These are phyloP conservation scores for Myrmecophaga tridactyla DNA, from an alignment of 2,113 vertebrate genomes.

Conservation along the genomic window DNA sequence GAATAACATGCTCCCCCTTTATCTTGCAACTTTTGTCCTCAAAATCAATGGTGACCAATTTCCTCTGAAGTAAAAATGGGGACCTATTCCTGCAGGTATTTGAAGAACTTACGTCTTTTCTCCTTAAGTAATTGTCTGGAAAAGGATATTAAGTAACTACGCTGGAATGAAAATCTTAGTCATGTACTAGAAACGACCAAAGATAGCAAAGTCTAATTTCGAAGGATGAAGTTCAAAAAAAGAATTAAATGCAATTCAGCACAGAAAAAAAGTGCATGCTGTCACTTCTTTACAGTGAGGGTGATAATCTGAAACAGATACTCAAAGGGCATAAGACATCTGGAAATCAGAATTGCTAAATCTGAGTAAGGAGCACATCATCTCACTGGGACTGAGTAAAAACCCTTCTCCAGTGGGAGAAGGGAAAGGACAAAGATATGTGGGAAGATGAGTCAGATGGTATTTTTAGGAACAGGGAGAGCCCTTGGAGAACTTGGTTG, in stretches of 20 bases:
- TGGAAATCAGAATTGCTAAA: constrained; percentile 5
- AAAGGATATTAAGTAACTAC: background rate
- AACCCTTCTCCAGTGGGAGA: background rate
- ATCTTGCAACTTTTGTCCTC: constrained; percentile 29
- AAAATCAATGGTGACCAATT: constrained; percentile 34
- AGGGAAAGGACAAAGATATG: background rate
- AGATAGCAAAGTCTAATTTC: constrained; percentile 35
- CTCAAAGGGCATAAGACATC: constrained; percentile 25
- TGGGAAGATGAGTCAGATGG: background rate
- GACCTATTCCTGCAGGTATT: background rate
- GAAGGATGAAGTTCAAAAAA: constrained; percentile 9
- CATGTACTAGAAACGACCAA: constrained; percentile 23
- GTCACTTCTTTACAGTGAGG: background rate
- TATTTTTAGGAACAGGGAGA: background rate
- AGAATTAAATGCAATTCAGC: background rate
- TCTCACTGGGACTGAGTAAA: background rate
- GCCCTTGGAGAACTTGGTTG: background rate
- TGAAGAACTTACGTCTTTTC: constrained; percentile 35
- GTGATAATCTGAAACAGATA: background rate
- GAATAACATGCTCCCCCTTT: background rate
- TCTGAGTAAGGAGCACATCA: background rate
- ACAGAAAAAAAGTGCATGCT: background rate
- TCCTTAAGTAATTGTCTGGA: constrained; percentile 38
- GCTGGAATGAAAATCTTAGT: constrained; percentile 24
- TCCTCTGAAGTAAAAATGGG: constrained; percentile 45